These are phyloP conservation scores for Rhinolophus ferrumequinum DNA, from an alignment of 2,113 vertebrate species.

Conservation along the genomic window DNA sequence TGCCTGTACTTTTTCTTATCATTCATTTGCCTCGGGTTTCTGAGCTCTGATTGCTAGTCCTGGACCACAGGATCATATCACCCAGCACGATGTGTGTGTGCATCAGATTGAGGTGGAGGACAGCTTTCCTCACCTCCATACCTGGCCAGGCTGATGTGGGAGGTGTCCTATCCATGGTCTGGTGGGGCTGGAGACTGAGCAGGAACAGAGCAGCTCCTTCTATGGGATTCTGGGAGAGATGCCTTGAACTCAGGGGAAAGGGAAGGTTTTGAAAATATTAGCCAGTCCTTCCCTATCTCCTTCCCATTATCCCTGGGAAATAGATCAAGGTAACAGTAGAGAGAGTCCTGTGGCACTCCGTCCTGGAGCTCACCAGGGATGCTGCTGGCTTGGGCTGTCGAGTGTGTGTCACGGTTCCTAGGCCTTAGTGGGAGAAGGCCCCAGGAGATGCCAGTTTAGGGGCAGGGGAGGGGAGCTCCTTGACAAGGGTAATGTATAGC, in stretches of 20 bases:
- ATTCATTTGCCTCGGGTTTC: background rate
- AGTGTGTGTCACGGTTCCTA: background rate
- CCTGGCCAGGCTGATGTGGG: background rate
- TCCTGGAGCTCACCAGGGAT: background rate
- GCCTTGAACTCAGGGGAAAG: background rate
- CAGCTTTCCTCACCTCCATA: background rate
- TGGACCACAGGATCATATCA: background rate
- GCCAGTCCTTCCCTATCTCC: background rate
- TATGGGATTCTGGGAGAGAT: background rate
- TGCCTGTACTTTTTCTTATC: background rate
- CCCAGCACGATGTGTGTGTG: background rate
- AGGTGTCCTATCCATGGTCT: background rate
- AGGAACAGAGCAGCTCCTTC: background rate
- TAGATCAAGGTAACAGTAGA: background rate
- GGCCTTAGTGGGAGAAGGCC: background rate
- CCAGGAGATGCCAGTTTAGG: background rate
- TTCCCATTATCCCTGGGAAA: background rate
- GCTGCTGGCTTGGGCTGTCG: background rate
- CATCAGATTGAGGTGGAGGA: background rate
- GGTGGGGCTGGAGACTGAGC: background rate
- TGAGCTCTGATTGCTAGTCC: background rate
- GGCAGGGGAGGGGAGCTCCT: background rate
- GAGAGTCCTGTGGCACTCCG: background rate
- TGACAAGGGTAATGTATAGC: background rate
- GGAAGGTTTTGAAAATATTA: slow-evolving; percentile 32